A percentile compares a stretch with the other conserved stretches of the same genome.
Evolutionary conservation across 2,888 invertebrate species (phyloP).

Genomic region (Drymonia ruficornis): DNA sequence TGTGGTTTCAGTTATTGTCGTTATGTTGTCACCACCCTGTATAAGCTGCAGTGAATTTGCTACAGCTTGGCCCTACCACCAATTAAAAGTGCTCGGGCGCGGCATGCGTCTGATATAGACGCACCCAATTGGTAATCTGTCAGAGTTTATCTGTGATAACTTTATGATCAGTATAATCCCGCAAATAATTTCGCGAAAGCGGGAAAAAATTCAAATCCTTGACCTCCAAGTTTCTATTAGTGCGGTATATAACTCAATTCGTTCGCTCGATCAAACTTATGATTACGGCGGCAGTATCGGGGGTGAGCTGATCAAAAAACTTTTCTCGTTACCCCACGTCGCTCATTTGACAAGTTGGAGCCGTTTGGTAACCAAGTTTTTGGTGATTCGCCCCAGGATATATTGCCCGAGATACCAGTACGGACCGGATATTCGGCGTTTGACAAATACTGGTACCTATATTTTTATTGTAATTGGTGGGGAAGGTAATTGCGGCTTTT

Average conservation of each 20-base stretch:
- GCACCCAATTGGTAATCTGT: no score
- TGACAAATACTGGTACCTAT: background rate
- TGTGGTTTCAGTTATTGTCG: no score
- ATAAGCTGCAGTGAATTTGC: no score
- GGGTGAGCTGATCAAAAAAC: conserved; percentile 65
- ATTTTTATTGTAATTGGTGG: conserved; percentile 26
- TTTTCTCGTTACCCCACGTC: conserved; percentile 69
- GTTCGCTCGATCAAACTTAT: conserved; percentile 56
- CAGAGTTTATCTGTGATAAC: no score
- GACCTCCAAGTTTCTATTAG: conserved; percentile 21
- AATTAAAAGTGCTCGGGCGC: no score
- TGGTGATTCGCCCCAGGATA: conserved; percentile 40
- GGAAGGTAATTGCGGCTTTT: no score
- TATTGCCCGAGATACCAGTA: conserved; percentile 32
- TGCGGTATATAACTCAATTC: conserved; percentile 48
- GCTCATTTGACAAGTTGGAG: conserved; percentile 68
- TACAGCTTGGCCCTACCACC: no score
- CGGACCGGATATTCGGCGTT: conserved; percentile 18
- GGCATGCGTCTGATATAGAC: no score
- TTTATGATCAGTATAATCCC: no score
- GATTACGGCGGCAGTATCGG: conserved; percentile 48
- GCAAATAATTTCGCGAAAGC: no score
- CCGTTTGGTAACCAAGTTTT: conserved; percentile 45
- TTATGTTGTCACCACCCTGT: no score
- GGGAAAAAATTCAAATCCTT: conserved; percentile 3